Base-by-base conservation (phyloP, 2,888 invertebrate genomes). In the Papilio gigon region DNA sequence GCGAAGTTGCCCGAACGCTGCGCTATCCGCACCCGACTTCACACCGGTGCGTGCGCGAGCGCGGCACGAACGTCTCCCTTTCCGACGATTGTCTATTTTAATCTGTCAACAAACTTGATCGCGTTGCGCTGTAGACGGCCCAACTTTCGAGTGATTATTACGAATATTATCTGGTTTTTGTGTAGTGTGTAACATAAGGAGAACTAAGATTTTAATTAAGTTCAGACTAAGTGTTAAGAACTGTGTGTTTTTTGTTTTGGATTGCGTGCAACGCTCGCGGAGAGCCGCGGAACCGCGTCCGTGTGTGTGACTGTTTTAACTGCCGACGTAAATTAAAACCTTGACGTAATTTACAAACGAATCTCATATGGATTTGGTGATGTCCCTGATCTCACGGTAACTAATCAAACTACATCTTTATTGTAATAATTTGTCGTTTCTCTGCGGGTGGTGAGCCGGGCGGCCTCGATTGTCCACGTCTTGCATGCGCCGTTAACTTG, bases 11-110 rank as follows among this genome's bases (percentile, higher is more conserved):
- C 84, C 88, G 87, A 87, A 75, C 79, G 79, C 70, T 71, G 74
- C 71, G 70, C 74, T 78, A 80, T 77, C 84, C 84, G 91, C 85
- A 83, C 88, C 92, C 86, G 88, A 92, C 91, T 92, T 92, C 92
- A 92, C 90, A 90, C 87, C 83, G 87, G 81, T 87, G 84, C 81
- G 84, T 90, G 91, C 91, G 92, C 92, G 91, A 88, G 92, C 90
- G 92, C 89, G 85, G 86, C 84, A 86, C 84, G 85, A 86, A 92
- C 92, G 90, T 91, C 86, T 89, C 72, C 72, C 88, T 91, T 85
- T 89, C 72, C 72, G 70, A 71, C 83, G 89, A 61, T 83, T 81
- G 84, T 83, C 83, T 80, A 83, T 82, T 80, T 61, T 81, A 81
- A 85, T 85, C 89, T 92, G 91, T 92, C 91, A 92, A 92, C 92